Percentiles rank a stretch among this genome's conserved stretches.
These are phyloP conservation scores for Tachina grossa DNA, from an alignment of 2,888 invertebrate genomes.

Conservation along the genomic window DNA sequence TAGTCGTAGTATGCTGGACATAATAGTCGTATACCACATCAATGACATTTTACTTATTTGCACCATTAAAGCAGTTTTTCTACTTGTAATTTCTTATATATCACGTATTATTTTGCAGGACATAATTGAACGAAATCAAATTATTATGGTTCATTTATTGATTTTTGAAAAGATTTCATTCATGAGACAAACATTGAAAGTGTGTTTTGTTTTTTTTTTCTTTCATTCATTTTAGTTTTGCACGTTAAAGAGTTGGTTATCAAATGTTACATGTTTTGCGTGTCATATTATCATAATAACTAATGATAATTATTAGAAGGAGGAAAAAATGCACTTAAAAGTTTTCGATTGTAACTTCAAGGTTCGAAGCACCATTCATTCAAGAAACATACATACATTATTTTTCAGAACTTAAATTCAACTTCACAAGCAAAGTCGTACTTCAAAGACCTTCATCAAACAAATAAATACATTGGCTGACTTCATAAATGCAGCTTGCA, in stretches of 20 bases:
- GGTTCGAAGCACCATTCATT: no score
- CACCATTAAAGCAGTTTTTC: neutral
- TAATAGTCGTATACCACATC: neutral
- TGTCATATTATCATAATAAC: slow-evolving; percentile 38
- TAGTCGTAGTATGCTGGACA: neutral
- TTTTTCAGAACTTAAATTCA: no score
- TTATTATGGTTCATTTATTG: slow-evolving; percentile 58
- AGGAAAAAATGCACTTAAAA: no score
- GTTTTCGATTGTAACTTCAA: no score
- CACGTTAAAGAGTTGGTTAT: slow-evolving; percentile 30
- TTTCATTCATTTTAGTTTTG: no score
- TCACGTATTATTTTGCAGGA: slow-evolving; percentile 66
- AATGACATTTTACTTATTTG: slow-evolving; percentile 30
- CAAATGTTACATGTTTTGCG: slow-evolving; percentile 63
- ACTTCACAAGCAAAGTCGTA: no score
- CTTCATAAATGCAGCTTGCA: no score
- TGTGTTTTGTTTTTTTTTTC: neutral
- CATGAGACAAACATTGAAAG: neutral
- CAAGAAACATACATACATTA: no score
- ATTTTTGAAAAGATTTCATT: slow-evolving; percentile 19
- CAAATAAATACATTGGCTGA: no score
- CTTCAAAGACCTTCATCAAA: no score
- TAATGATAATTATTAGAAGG: slow-evolving; percentile 14
- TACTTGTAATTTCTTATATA: slow-evolving; percentile 57
- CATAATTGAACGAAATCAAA: slow-evolving; percentile 65